Evolutionary conservation across 2,797 vertebrate genomes (phyloP), one percentile per base, ranked within the genome.

Genomic region (Sebastes variabilis): DNA sequence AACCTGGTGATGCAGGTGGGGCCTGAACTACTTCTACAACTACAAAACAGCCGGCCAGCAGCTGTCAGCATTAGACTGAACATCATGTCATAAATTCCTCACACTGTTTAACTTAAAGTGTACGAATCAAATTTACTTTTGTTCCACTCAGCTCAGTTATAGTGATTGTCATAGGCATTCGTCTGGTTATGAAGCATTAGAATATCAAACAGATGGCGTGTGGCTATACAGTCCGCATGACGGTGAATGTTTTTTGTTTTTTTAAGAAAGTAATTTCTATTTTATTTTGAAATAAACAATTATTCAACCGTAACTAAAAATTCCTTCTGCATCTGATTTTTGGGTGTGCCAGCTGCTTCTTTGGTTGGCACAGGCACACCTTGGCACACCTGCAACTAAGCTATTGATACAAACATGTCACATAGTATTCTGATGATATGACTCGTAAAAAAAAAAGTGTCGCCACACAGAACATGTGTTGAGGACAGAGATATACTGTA

Each of bases 1-100:
- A 83, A 85, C 85, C 84, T 74, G 80, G 79, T 83, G 84, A 81
- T 84, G 85, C 79, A 81, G 80, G 68, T 54, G 70, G 55, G 73
- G 59, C 46, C 38, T 71, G 18, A 76, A 34, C 80, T 75, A 12
- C 73, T 60, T 77, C 62, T 72, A 49, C 25, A 66, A 52, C 70
- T 69, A 60, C 36, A 81, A 73, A 86, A 74, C 75, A 80, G 29
- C 36, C 38, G 5, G 13, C 56, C 22, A 70, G 34, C 62, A 66
- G 64, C 61, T 79, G 59, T 25, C 30, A 58, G 49, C 58, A 16
- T 24, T 22, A 65, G 3, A 6, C 36, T 20, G 4, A 58, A 38
- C 12, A 58, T 54, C 8, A 49, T 24, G 8, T 66, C 4, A 24
- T 8, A 14, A 42, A 18, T 36, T 8, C 20, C 34, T 70, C 22